Evolutionary conservation across 2,113 vertebrate species (phyloP), one percentile per base, ranked within the genome.

Genomic region (Oenanthe melanoleuca): DNA sequence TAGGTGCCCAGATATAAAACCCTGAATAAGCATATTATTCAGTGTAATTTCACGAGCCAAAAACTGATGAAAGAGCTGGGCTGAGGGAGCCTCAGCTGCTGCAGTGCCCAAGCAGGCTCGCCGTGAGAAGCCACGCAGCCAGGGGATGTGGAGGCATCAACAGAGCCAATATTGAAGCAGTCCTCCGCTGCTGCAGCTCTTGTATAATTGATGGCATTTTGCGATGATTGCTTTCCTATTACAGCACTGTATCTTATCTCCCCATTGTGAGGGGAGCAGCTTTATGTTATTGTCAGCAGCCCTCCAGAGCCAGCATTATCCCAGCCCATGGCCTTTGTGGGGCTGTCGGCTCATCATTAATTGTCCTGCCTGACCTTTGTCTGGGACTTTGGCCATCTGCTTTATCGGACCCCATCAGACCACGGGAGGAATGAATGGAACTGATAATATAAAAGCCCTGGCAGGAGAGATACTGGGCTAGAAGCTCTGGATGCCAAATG

Each of bases 131-230:
- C 86, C 33, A 61, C 7, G 47, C 92, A 78, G 93, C 18, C 3
- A 93, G 92, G 86, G 84, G 92, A 96, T 67, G 81, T 86, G 19
- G 61, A 93, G 70, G 82, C 94, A 96, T 86, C 95, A 85, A 84
- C 86, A 83, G 79, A 96, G 93, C 88, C 92, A 91, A 83, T 88
- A 91, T 78, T 96, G 96, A 97, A 96, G 84, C 89, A 95, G 86
- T 60, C 79, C 86, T 90, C 89, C 9, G 28, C 88, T 63, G 91
- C 38, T 73, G 82, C 86, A 69, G 90, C 95, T 97, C 92, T 94
- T 97, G 52, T 86, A 93, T 98, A 97, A 98, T 94, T 97, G 95
- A 97, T 97, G 95, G 95, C 94, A 96, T 97, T 98, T 97, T 98
- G 91, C 5, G 66, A 96, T 97, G 97, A 97, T 95, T 98, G 94